These are phyloP conservation scores for Orthonyx spaldingii DNA, from an alignment of 2,113 vertebrate genomes.

Conservation along the genomic window DNA sequence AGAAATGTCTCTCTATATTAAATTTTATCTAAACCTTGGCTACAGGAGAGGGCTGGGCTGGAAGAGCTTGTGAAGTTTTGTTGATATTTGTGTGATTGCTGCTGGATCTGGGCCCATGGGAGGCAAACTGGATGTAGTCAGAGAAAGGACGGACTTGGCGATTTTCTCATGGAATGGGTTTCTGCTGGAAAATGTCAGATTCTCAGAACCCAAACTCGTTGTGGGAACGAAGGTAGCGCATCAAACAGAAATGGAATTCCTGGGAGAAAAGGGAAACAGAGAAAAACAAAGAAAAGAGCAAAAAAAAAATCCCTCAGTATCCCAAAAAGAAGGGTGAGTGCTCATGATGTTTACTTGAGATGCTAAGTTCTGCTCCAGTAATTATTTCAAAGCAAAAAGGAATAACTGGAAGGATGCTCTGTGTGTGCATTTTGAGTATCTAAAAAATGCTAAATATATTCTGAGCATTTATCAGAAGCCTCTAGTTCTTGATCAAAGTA, in stretches of 20 bases:
- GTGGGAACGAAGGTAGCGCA: not conserved
- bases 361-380: not conserved
- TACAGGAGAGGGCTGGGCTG: not conserved
- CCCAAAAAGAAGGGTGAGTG: not conserved
- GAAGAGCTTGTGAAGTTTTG: not conserved
- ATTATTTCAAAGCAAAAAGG: not conserved
- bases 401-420: not conserved
- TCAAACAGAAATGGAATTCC: not conserved
- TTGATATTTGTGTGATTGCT: not conserved
- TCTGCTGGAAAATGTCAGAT: not conserved
- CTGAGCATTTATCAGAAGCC: not conserved
- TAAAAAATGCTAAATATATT: not conserved
- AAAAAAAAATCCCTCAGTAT: not conserved
- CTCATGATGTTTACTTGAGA: not conserved
- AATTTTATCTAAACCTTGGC: not conserved
- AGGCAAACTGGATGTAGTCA: not conserved
- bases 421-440: not conserved
- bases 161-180: slow-evolving; percentile 30
- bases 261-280: not conserved
- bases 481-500: not conserved
- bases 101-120: not conserved
- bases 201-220: not conserved
- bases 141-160: not conserved
- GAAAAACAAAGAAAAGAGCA: not conserved
- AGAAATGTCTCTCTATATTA: not conserved